Evolutionary conservation across 37 sponge, comb jelly and placozoan genomes (phyloP).

Genomic region (Chondrosia reniformis): DNA sequence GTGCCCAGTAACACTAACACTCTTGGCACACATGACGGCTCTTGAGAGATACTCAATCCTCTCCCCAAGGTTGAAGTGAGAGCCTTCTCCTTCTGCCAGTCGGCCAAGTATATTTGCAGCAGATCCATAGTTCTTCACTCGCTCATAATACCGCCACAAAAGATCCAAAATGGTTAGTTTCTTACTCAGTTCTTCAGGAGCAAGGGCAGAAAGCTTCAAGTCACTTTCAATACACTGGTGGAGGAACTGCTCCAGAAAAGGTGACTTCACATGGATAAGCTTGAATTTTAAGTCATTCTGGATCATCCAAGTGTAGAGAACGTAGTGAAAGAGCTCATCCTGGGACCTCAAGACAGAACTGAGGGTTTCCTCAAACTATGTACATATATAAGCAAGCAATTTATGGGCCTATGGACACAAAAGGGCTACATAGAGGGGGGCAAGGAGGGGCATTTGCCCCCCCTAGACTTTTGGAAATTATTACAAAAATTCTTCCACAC

Average conservation of each 20-base stretch:
- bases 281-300: conserved; percentile 40
- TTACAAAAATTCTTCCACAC: too few species aligned
- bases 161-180: conserved; percentile 45
- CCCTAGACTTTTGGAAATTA: too few species aligned
- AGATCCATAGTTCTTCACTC: conserved; percentile 70
- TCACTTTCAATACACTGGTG: conserved; percentile 40
- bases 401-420: too few species aligned
- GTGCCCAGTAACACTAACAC: conserved; percentile 52
- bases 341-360: conserved; percentile 47
- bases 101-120: conserved; percentile 87
- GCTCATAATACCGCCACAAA: conserved; percentile 96
- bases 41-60: conserved; percentile 92
- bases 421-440: too few species aligned
- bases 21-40: conserved; percentile 96
- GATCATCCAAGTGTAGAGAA: conserved; percentile 88
- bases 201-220: conserved; percentile 43
- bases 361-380: conserved; percentile 60
- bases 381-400: neutral
- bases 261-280: conserved; percentile 79
- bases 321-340: conserved; percentile 87
- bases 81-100: conserved; percentile 56
- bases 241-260: conserved; percentile 80
- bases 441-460: too few species aligned
- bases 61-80: conserved; percentile 58
- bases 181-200: neutral